Evolutionary conservation across 2,113 vertebrate species (phyloP).

Genomic region (Sinocyclocheilus anshuiensis): DNA sequence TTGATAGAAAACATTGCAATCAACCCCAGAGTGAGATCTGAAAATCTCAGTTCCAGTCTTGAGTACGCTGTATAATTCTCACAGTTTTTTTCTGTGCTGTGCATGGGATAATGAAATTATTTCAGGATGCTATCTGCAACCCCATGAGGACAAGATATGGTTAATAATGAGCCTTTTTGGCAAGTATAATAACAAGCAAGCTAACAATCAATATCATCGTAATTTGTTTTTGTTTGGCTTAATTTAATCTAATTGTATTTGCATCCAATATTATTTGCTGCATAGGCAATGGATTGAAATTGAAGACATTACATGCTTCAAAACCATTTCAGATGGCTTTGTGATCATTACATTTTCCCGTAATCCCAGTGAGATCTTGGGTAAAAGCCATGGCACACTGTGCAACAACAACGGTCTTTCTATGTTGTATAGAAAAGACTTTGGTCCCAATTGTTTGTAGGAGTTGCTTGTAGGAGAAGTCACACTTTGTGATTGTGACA

Average conservation of each 20-base stretch:
- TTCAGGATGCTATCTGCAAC: slow-evolving; percentile 49
- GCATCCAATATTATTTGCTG: not conserved
- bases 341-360: not conserved
- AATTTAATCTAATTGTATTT: slow-evolving; percentile 31
- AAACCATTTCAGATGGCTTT: not conserved
- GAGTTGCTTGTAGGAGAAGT: no score
- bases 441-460: not conserved
- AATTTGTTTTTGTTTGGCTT: slow-evolving; percentile 32
- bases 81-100: slow-evolving; percentile 48
- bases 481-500: no score
- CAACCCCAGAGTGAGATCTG: slow-evolving; percentile 49
- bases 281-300: not conserved
- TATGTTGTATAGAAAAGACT: not conserved
- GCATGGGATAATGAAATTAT: slow-evolving; percentile 53
- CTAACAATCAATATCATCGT: slow-evolving; percentile 29
- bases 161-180: slow-evolving; percentile 45
- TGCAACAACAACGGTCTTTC: not conserved
- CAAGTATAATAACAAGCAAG: slow-evolving; percentile 34
- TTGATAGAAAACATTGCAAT: slow-evolving; percentile 49
- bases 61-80: slow-evolving; percentile 45
- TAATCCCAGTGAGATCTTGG: not conserved
- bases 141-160: slow-evolving; percentile 39
- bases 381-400: not conserved
- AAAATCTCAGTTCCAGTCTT: slow-evolving; percentile 46
- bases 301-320: not conserved